Evolutionary conservation across 2,797 vertebrate species (phyloP).

Genomic region (Alauda arvensis): DNA sequence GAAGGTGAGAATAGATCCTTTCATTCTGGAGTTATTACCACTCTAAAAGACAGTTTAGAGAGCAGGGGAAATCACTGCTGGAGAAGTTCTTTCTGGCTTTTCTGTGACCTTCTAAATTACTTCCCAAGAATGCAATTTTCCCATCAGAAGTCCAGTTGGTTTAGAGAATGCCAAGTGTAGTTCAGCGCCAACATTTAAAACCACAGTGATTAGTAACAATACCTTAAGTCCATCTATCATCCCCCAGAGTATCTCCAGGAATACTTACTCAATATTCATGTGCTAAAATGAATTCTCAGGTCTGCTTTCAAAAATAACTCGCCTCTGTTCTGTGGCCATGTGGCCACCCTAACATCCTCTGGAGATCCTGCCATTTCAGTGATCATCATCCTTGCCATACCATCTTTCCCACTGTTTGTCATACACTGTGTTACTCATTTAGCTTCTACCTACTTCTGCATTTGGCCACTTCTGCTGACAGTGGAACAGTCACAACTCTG

Average conservation of each 20-base stretch:
- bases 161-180: constrained; percentile 14
- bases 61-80: constrained; percentile 18
- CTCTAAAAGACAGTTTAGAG: constrained; percentile 32
- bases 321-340: background rate
- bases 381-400: background rate
- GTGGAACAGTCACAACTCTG: background rate
- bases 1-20: constrained; percentile 52
- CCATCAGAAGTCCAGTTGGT: constrained; percentile 47
- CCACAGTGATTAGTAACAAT: constrained; percentile 48
- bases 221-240: constrained; percentile 41
- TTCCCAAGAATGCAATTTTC: constrained; percentile 58
- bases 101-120: constrained; percentile 46
- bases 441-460: background rate
- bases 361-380: background rate
- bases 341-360: background rate
- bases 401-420: background rate
- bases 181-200: constrained; percentile 21
- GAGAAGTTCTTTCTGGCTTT: constrained; percentile 49
- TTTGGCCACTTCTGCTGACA: background rate
- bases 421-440: background rate
- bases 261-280: constrained; percentile 34
- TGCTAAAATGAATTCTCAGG: constrained; percentile 40
- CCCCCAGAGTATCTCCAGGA: constrained; percentile 39
- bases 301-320: constrained; percentile 21
- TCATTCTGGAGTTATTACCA: constrained; percentile 43